These are phyloP conservation scores for Drosophila neotestacea DNA, from an alignment of 2,888 invertebrate genomes.

Conservation along the genomic window DNA sequence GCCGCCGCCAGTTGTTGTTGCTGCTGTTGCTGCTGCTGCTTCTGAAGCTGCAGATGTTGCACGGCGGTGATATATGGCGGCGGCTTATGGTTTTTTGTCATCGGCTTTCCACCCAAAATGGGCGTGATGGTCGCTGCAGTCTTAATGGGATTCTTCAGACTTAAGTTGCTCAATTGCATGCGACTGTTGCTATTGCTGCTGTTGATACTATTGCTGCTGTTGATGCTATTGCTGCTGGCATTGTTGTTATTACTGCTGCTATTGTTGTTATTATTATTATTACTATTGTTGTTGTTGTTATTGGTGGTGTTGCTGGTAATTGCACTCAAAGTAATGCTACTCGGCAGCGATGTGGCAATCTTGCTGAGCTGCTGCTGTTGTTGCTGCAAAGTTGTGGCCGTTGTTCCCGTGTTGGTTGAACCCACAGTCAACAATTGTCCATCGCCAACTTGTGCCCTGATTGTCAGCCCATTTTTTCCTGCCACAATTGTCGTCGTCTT, in stretches of 20 bases:
- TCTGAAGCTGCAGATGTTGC: constrained; percentile 82
- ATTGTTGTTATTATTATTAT: constrained; percentile 5
- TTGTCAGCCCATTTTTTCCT: constrained; percentile 81
- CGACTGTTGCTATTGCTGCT: constrained; percentile 53
- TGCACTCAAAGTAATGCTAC: constrained; percentile 80
- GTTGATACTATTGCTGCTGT: background rate
- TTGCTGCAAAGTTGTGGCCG: constrained; percentile 87
- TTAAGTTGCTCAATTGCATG: constrained; percentile 50
- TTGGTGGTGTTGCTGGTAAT: constrained; percentile 48
- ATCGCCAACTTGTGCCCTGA: constrained; percentile 53
- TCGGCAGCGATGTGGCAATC: constrained; percentile 75
- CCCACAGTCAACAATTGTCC: constrained; percentile 85
- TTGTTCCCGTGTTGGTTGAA: constrained; percentile 90
- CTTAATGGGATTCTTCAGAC: constrained; percentile 73
- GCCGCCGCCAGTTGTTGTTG: constrained; percentile 81
- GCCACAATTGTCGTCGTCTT: constrained; percentile 74
- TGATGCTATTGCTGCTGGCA: constrained; percentile 18
- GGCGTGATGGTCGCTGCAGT: constrained; percentile 85
- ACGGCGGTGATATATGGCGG: constrained; percentile 82
- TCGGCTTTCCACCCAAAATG: constrained; percentile 83
- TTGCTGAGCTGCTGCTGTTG: constrained; percentile 73
- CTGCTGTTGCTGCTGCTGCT: constrained; percentile 75
- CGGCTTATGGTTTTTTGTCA: constrained; percentile 83
- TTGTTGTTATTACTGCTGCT: constrained; percentile 33
- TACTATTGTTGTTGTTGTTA: constrained; percentile 28